Base-by-base conservation (phyloP, 2,888 invertebrate genomes). In the Gibbula magus region DNA sequence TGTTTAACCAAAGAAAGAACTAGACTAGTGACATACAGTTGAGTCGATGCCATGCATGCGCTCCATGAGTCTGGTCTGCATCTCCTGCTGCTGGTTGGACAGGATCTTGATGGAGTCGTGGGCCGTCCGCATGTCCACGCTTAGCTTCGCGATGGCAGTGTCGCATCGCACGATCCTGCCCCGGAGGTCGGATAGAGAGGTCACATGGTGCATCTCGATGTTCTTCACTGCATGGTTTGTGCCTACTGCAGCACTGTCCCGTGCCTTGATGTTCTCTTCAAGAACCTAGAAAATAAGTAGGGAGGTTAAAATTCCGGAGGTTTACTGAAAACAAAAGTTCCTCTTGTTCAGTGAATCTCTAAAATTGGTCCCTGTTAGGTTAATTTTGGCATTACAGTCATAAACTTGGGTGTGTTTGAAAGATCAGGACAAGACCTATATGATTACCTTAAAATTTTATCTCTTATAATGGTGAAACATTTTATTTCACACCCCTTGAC, bases 81-180 rank as follows among this genome's bases (percentile, higher is more conserved):
- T 79, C 54, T 91, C 90, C 66, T 87, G 87, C 70, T 91, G 89
- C 75, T 88, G 87, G 20, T 87, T 86, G 18, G 83, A 84, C 25
- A 90, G 79, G 51, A 86, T 86, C 79, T 90, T 90, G 25, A 92
- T 85, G n/a, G 88, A 85, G 56, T 92, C 92, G 54, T 87, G 83
- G 78, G 86, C 86, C 7, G 85, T 83, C 18, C 90, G 85, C 5
- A 92, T 76, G 70, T 92, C 92, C 18, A 87, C 82, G 2, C 91
- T 85, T 25, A 93, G 86, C 81, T 91, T 91, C 16, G 89, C 81
- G 52, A 92, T 91, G 56, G 92, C 88, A 1, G 91, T 90, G 83
- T 93, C 93, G 86, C 92, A 92, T 8, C 93, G 86, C 18, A 91
- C 92, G 22, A 93, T 90, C 56, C 93, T 82, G 5, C 92, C 92